Evolutionary conservation across 2,797 vertebrate genomes (phyloP).

Genomic region (Melopsittacus undulatus): DNA sequence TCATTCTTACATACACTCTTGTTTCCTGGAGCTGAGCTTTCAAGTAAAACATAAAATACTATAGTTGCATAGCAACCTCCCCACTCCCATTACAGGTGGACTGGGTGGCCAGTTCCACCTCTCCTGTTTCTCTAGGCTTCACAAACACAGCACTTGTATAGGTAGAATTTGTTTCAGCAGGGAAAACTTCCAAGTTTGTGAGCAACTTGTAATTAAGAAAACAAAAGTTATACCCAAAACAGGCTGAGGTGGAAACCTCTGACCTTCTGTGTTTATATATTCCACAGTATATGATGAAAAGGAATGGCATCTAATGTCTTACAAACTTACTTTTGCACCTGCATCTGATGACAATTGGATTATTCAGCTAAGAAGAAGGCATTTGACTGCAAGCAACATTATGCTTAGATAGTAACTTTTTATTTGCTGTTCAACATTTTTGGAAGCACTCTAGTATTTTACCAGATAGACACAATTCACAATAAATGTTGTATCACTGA

Average conservation of each 20-base stretch:
- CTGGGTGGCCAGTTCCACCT: slow-evolving; percentile 11
- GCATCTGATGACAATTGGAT: not conserved
- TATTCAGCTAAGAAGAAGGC: not conserved
- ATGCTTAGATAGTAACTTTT: not conserved
- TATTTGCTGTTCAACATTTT: not conserved
- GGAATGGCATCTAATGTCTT: not conserved
- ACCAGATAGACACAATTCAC: not conserved
- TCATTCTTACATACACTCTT: slow-evolving; percentile 32
- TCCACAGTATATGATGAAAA: not conserved
- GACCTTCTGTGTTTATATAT: not conserved
- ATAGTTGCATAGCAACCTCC: slow-evolving; percentile 52
- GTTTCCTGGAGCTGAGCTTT: slow-evolving; percentile 57
- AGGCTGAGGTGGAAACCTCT: not conserved
- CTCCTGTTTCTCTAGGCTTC: slow-evolving; percentile 47
- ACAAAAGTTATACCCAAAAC: not conserved
- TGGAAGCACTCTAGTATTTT: not conserved
- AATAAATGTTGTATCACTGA: not conserved
- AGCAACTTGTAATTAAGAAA: not conserved
- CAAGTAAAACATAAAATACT: slow-evolving; percentile 48
- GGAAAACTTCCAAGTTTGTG: not conserved
- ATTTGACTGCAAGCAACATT: not conserved
- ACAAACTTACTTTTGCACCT: not conserved
- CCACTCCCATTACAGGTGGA: slow-evolving; percentile 22
- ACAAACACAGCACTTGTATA: not conserved
- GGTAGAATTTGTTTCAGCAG: not conserved